Percentiles rank a stretch among this genome's conserved stretches.
Evolutionary conservation across 2,113 vertebrate species (phyloP).

Genomic region (Ahaetulla prasina): DNA sequence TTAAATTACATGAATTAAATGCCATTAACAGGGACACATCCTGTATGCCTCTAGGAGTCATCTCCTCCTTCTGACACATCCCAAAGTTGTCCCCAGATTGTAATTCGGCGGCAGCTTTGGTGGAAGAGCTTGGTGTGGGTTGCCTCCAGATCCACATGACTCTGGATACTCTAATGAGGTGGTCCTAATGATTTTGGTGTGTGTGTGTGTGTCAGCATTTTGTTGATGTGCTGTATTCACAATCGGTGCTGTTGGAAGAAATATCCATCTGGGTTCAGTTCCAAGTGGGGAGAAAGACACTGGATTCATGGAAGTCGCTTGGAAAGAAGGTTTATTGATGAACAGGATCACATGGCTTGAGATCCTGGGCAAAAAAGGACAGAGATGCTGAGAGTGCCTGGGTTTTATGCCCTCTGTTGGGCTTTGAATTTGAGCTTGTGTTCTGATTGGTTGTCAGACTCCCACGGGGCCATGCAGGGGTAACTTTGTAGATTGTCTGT

Average conservation of each 20-base stretch:
- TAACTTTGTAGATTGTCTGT: no score
- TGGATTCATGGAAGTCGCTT: no score
- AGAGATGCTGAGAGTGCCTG: no score
- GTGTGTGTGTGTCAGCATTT: background rate
- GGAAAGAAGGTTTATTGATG: no score
- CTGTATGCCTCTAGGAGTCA: background rate
- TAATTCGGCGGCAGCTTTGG: background rate
- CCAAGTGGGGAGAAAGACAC: no score
- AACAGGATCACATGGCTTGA: no score
- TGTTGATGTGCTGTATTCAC: background rate
- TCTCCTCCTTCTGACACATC: background rate
- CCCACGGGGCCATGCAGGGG: no score
- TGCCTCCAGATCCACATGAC: background rate
- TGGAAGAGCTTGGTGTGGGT: background rate
- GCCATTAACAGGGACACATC: background rate
- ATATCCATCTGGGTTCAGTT: no score
- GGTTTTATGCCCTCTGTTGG: no score
- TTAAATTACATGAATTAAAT: background rate
- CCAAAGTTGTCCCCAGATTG: background rate
- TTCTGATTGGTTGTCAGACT: no score
- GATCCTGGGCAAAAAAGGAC: no score
- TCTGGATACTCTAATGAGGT: background rate
- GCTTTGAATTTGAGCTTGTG: no score
- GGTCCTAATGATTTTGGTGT: background rate
- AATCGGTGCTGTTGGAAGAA: background rate